A percentile compares a stretch with the other conserved stretches of the same genome.
These are phyloP conservation scores for Actinemys pallida DNA, from an alignment of 2,113 vertebrate genomes.

Conservation along the genomic window DNA sequence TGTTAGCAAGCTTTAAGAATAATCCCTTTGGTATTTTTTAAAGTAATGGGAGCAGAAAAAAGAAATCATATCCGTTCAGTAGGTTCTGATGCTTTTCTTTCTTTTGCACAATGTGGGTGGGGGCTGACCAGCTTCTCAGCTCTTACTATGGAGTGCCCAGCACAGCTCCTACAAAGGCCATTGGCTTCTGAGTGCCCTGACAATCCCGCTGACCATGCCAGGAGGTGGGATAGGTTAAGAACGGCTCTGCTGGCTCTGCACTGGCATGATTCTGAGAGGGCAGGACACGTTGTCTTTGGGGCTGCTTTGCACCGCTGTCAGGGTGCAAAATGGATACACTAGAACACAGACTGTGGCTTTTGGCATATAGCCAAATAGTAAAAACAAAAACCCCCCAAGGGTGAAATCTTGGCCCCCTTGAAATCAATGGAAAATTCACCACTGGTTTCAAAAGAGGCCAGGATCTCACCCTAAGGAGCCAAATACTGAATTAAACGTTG, in stretches of 20 bases:
- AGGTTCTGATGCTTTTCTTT: background rate
- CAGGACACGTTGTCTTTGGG: background rate
- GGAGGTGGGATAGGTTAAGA: background rate
- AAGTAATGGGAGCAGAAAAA: background rate
- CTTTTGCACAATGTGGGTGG: background rate
- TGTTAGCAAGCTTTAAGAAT: background rate
- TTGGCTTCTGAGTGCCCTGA: background rate
- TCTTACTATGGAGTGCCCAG: background rate
- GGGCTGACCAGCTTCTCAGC: background rate
- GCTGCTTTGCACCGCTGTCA: background rate
- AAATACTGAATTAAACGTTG: background rate
- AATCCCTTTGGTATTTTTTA: background rate
- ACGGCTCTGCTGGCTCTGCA: background rate
- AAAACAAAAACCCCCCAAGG: background rate
- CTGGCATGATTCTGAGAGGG: background rate
- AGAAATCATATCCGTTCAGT: rapidly evolving
- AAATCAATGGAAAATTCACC: background rate
- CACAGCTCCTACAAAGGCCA: background rate
- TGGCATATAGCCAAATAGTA: background rate
- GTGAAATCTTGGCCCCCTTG: background rate
- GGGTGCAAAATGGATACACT: background rate
- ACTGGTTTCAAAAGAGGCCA: background rate
- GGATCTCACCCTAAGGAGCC: background rate
- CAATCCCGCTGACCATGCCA: background rate
- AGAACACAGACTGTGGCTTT: background rate